Evolutionary conservation across 2,888 invertebrate genomes (phyloP), one percentile per base, ranked within the genome.

Genomic region (Xestia ashworthii): DNA sequence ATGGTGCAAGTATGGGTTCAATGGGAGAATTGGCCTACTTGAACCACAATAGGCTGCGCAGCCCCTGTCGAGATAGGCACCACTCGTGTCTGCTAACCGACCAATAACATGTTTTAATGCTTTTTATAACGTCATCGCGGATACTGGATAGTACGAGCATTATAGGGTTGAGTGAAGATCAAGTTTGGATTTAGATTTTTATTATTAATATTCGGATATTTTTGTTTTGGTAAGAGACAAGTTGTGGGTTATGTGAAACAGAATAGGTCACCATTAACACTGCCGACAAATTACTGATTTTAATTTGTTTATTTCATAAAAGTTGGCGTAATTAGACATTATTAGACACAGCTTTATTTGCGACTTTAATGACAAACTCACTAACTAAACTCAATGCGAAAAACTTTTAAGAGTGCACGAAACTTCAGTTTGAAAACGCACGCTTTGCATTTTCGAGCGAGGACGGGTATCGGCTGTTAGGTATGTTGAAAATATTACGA

Each of bases 21-120:
- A 96, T 96, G 93, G 94, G 93, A 94, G 95, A 96, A 96, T 96
- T 96, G 96, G 96, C 95, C 96, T 94, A 95, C 96, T 96, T 84
- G 91, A 95, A 84, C 83, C 91, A 95, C 95, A 96, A 96, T 94
- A 83, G 90, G 83, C 76, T 77, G 90, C 89, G 87, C 86, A 87
- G 89, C 89, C 89, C 92, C 91, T 89, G 90, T 88, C 88, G 92
- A 93, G 94, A 93, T 93, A 60, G 60, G 60, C 6, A 93, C 91
- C 93, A 91, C 93, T 93, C 86, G 86, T 85, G 82, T 88, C 90
- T 89, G 87, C 87, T 81, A 87, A 80, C 86, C 89, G 86, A 88
- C 90, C 89, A 89, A 91, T 89, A 91, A 91, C 91, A 92, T 90
- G 87, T 87, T 89, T 86, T 89, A 92, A 92, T 89, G 76, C 81